phyloP scores from a whole-genome alignment of 2,888 invertebrate genomes.

The Lasioglossum vierecki region DNA sequence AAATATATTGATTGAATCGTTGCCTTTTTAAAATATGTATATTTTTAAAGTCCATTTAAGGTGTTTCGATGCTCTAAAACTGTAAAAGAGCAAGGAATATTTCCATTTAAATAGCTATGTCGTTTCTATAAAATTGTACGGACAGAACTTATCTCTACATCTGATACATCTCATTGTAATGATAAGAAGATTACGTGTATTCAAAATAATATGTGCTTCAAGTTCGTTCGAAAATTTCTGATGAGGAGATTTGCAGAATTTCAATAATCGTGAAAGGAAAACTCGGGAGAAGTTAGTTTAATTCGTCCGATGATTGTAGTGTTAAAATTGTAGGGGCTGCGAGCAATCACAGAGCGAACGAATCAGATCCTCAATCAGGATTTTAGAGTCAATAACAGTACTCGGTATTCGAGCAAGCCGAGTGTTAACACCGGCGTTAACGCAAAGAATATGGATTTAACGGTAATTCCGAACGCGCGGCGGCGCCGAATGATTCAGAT shows the following conservation, averaged over 20 bases:
- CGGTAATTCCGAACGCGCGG: conserved; percentile 39
- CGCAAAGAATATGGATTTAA: conserved; percentile 42
- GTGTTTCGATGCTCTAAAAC: too few species aligned
- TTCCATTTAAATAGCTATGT: background rate
- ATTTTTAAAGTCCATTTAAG: too few species aligned
- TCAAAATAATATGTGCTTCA: background rate
- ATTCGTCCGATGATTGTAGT: background rate
- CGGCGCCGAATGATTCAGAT: conserved; percentile 63
- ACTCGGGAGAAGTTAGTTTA: background rate
- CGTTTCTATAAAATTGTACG: background rate
- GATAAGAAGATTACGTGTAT: background rate
- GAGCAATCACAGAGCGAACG: background rate
- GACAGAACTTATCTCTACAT: too few species aligned
- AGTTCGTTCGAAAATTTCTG: background rate
- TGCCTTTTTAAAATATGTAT: too few species aligned
- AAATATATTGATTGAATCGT: too few species aligned
- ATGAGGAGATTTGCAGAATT: background rate
- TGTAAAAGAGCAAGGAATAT: background rate
- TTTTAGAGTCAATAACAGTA: conserved; percentile 22
- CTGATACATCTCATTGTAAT: background rate
- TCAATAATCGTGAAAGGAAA: background rate
- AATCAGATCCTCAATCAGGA: conserved; percentile 13
- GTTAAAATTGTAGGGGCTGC: background rate
- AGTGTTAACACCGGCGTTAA: conserved; percentile 27
- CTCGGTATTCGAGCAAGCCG: background rate